A percentile compares a stretch with the other conserved stretches of the same genome.
Conservation (phyloP, 2,888 invertebrate genomes). For the Scaptomyza caliginosa region DNA sequence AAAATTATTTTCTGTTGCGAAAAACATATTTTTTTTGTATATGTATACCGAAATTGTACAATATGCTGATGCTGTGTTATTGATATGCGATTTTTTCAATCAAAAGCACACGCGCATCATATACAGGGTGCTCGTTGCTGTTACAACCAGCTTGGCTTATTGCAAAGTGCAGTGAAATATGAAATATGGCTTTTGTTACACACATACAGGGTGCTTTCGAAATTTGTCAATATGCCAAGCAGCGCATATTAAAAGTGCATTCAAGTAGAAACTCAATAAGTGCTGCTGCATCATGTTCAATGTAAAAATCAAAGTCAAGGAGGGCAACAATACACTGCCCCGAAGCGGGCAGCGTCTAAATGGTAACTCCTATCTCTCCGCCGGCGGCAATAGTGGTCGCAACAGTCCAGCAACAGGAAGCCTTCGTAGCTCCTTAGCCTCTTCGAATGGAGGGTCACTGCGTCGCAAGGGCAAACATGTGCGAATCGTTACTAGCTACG, state of each 20-base stretch:
- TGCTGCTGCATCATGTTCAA: constrained; percentile 80
- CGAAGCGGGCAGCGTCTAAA: constrained; percentile 74
- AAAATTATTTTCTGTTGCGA: constrained; percentile 32
- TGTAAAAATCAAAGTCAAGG: constrained; percentile 84
- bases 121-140: constrained; percentile 13
- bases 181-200: constrained; percentile 19
- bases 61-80: constrained; percentile 29
- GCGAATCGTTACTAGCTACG: constrained; percentile 83
- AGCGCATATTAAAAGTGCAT: constrained; percentile 65
- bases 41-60: constrained; percentile 7
- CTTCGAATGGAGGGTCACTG: constrained; percentile 82
- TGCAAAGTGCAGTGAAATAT: constrained; percentile 55
- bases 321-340: constrained; percentile 83
- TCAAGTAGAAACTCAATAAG: constrained; percentile 45
- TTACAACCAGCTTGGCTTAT: constrained; percentile 21
- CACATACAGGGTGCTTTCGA: constrained; percentile 39
- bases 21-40: constrained; percentile 2
- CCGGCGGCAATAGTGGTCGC: constrained; percentile 64
- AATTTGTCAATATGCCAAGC: constrained; percentile 44
- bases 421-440: constrained; percentile 82
- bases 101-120: constrained; percentile 38
- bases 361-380: constrained; percentile 14
- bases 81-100: constrained; percentile 51
- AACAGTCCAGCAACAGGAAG: constrained; percentile 81
- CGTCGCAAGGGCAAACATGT: constrained; percentile 83